Conservation (phyloP, 2,888 invertebrate species). For the Strigamia maritima region DNA sequence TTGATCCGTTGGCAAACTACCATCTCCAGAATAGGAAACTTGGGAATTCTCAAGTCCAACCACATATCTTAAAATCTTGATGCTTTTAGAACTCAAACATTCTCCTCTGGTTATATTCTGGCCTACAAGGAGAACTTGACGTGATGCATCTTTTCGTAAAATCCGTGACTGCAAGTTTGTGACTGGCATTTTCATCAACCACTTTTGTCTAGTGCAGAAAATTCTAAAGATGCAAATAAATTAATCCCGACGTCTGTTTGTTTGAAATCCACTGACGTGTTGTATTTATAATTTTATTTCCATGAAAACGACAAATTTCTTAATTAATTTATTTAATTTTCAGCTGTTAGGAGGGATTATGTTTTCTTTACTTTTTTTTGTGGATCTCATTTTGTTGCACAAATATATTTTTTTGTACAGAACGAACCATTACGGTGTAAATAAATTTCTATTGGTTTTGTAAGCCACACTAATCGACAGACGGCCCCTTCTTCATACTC, state of each 20-base stretch:
- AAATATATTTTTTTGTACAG: slow-evolving; percentile 34
- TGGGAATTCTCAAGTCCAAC: slow-evolving; percentile 28
- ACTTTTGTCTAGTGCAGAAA: background rate
- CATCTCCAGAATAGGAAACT: slow-evolving; percentile 31
- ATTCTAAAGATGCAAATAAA: background rate
- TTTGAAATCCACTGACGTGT: background rate
- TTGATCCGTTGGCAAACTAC: slow-evolving; percentile 30
- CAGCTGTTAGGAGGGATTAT: background rate
- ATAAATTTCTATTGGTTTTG: slow-evolving; percentile 32
- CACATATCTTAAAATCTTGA: slow-evolving; percentile 18
- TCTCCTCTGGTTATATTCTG: slow-evolving; percentile 15
- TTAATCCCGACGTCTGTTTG: background rate
- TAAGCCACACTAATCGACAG: background rate
- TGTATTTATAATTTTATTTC: background rate
- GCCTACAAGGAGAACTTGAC: background rate
- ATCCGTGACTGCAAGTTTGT: background rate
- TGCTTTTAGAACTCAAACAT: slow-evolving; percentile 12
- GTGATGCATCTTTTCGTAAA: background rate
- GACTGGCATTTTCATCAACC: background rate
- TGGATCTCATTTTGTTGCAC: slow-evolving; percentile 11
- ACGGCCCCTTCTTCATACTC: background rate
- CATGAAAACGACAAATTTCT: background rate
- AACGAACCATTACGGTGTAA: slow-evolving; percentile 1
- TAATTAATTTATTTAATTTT: background rate
- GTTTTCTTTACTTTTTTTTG: background rate